Conservation (phyloP, 2,113 vertebrate genomes). For the Arizona elegans region DNA sequence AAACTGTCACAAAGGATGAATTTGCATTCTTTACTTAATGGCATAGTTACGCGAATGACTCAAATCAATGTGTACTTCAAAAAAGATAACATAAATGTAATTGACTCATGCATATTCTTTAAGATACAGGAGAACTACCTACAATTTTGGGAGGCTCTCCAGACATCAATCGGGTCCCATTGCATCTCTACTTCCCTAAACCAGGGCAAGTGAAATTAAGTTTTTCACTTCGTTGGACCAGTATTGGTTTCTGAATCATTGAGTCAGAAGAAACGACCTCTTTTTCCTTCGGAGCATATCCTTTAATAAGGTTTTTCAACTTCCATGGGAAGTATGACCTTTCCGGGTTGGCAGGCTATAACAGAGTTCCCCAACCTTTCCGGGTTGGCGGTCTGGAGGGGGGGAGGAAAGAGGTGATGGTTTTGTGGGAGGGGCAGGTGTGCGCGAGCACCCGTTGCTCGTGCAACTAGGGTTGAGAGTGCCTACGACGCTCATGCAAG, state of each 20-base stretch:
- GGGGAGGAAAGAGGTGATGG: no score
- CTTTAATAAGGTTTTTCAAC: not conserved
- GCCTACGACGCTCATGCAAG: no score
- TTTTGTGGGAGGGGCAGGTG: no score
- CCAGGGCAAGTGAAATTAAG: not conserved
- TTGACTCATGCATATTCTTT: not conserved
- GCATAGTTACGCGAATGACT: not conserved
- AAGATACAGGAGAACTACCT: not conserved
- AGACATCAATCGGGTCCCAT: not conserved
- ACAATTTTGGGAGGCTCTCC: not conserved
- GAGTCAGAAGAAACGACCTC: not conserved
- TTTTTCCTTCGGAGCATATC: not conserved
- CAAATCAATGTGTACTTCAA: not conserved
- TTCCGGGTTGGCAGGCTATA: not conserved
- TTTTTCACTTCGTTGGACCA: not conserved
- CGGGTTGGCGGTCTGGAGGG: no score
- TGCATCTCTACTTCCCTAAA: not conserved
- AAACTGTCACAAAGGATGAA: not conserved
- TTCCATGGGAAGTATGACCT: not conserved
- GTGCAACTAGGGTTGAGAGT: no score
- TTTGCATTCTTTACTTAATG: not conserved
- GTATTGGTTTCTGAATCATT: not conserved
- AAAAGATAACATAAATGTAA: not conserved
- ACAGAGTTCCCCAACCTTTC: no score
- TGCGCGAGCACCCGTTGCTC: no score